Conservation (phyloP, 2,113 vertebrate species). For the Larimichthys polyactis region DNA sequence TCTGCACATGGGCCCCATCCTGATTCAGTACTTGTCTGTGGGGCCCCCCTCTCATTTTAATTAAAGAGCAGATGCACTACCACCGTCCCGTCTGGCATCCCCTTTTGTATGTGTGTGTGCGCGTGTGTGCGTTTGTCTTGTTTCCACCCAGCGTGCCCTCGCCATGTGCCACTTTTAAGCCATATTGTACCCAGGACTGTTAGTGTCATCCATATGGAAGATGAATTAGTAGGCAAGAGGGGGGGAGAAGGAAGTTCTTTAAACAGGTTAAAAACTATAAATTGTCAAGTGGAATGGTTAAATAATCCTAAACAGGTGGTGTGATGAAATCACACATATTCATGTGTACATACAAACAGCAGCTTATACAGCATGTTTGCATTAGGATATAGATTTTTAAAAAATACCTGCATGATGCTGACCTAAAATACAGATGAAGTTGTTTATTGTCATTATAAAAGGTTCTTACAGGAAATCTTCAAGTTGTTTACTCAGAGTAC, state of each 20-base stretch:
- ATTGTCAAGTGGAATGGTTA: background rate
- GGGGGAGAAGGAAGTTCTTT: background rate
- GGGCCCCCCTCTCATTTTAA: constrained; percentile 73
- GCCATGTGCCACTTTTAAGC: constrained; percentile 68
- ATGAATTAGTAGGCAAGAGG: constrained; percentile 43
- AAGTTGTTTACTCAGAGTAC: constrained; percentile 17
- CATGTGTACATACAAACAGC: background rate
- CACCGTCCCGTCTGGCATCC: constrained; percentile 68
- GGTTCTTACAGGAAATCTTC: constrained; percentile 18
- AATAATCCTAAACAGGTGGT: background rate
- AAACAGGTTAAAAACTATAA: constrained; percentile 28
- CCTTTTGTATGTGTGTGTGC: constrained; percentile 47
- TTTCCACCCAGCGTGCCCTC: constrained; percentile 59
- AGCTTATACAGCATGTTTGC: background rate
- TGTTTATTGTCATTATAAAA: constrained; percentile 22
- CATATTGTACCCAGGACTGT: constrained; percentile 59
- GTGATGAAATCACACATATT: background rate
- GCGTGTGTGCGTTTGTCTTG: constrained; percentile 35
- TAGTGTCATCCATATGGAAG: constrained; percentile 41
- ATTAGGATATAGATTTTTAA: background rate
- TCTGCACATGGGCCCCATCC: constrained; percentile 51
- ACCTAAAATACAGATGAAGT: constrained; percentile 17
- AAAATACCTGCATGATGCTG: constrained; percentile 6
- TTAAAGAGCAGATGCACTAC: constrained; percentile 78
- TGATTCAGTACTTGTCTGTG: constrained; percentile 67